phyloP scores from a whole-genome alignment of 2,888 invertebrate genomes.

The Altica lythri region DNA sequence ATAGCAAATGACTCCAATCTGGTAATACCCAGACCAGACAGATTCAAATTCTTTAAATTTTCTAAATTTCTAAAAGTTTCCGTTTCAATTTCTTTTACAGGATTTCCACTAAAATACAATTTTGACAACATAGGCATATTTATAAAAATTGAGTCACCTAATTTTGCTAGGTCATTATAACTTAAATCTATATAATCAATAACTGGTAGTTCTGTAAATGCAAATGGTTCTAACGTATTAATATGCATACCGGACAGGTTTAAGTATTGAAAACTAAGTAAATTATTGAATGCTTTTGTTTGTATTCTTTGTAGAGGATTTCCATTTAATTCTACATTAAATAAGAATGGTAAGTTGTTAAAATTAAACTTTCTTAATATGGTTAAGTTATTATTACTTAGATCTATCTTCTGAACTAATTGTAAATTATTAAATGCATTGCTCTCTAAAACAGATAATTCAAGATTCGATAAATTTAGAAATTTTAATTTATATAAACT shows the following conservation, averaged over 20 bases:
- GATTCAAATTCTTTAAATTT: too few relatives aligned
- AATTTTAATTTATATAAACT: conserved; percentile 1
- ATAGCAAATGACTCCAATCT: too few relatives aligned
- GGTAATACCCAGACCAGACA: too few relatives aligned
- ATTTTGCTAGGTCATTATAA: conserved; percentile 14
- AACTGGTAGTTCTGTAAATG: background rate
- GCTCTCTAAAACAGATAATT: conserved; percentile 13
- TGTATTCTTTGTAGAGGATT: conserved; percentile 3
- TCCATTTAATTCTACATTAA: background rate
- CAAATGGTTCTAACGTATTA: conserved; percentile 2
- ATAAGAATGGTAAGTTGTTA: background rate
- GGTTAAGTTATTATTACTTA: conserved; percentile 7
- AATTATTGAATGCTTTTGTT: conserved; percentile 9
- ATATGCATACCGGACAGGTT: conserved; percentile 9
- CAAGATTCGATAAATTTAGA: conserved; percentile 15
- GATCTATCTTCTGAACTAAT: background rate
- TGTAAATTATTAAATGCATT: conserved; percentile 14
- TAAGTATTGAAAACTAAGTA: background rate
- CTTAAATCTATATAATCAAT: conserved; percentile 8
- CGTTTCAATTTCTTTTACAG: too few relatives aligned
- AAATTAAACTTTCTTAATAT: background rate
- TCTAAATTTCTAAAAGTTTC: too few relatives aligned
- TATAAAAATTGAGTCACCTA: too few relatives aligned
- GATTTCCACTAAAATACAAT: too few relatives aligned
- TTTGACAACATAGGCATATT: too few relatives aligned